Evolutionary conservation across 2,797 vertebrate species (phyloP).

Genomic region (Epinephelus coioides): DNA sequence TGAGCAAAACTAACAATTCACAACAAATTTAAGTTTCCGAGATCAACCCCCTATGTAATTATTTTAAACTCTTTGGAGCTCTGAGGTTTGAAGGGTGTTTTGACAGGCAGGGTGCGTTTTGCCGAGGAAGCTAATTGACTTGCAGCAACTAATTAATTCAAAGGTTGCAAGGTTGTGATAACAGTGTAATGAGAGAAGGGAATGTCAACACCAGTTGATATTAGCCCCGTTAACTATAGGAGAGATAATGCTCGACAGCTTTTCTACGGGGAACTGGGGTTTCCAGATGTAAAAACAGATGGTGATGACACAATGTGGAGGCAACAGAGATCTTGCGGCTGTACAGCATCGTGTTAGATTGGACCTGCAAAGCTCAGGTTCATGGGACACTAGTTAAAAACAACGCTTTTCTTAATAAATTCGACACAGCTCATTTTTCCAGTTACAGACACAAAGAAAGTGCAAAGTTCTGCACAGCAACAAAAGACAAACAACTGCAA

Average conservation of each 20-base stretch:
- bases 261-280: constrained; percentile 58
- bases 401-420: background rate
- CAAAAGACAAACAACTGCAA: background rate
- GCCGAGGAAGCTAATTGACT: constrained; percentile 79
- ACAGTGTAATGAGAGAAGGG: constrained; percentile 77
- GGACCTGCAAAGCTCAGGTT: background rate
- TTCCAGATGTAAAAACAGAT: constrained; percentile 75
- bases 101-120: constrained; percentile 57
- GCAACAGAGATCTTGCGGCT: constrained; percentile 29
- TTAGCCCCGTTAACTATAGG: constrained; percentile 78
- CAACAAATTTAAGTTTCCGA: constrained; percentile 13
- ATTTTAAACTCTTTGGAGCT: constrained; percentile 41
- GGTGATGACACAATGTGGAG: constrained; percentile 54
- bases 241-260: constrained; percentile 71
- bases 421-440: background rate
- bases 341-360: background rate
- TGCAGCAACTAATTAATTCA: constrained; percentile 82
- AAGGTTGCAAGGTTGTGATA: constrained; percentile 80
- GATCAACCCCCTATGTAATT: constrained; percentile 22
- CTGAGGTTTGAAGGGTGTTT: constrained; percentile 54
- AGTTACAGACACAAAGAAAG: background rate
- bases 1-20: constrained; percentile 3
- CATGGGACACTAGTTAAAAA: background rate
- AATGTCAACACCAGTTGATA: constrained; percentile 76
- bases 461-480: background rate